Conservation (phyloP, 2,888 invertebrate species). For the Autographa gamma region DNA sequence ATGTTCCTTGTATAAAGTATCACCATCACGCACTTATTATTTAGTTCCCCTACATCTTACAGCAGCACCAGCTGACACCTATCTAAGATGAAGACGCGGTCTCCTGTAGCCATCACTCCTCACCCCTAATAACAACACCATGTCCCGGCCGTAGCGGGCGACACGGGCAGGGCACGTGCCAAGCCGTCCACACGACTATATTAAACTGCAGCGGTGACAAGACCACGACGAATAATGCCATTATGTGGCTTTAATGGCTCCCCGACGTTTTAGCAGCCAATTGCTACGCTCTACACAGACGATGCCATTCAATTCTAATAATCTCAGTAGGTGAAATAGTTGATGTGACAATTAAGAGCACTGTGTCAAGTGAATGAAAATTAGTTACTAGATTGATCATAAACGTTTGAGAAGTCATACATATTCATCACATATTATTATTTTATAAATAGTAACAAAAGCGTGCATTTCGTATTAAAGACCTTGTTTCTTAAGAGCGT, state of each 20-base stretch:
- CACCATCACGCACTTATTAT: too few species aligned
- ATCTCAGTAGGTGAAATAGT: neutral
- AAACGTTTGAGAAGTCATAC: too few species aligned
- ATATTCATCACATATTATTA: too few species aligned
- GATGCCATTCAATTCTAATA: slow-evolving; percentile 1
- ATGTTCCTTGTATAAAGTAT: too few species aligned
- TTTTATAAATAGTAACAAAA: too few species aligned
- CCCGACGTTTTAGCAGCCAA: slow-evolving; percentile 2
- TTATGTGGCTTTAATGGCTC: slow-evolving; percentile 7
- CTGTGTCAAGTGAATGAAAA: neutral
- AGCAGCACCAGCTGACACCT: neutral
- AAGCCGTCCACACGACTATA: slow-evolving; percentile 2
- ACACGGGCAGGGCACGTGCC: neutral
- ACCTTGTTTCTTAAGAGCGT: too few species aligned
- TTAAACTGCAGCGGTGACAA: slow-evolving; percentile 5
- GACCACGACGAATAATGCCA: slow-evolving; percentile 7
- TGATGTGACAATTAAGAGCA: neutral
- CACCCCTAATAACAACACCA: neutral
- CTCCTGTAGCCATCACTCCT: neutral
- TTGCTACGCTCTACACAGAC: neutral
- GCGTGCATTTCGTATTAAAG: too few species aligned
- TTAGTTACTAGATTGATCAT: too few species aligned
- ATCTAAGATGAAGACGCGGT: neutral
- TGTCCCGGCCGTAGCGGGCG: neutral
- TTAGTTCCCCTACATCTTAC: neutral